Conservation (phyloP, 2,113 vertebrate species). For the Upupa epops region DNA sequence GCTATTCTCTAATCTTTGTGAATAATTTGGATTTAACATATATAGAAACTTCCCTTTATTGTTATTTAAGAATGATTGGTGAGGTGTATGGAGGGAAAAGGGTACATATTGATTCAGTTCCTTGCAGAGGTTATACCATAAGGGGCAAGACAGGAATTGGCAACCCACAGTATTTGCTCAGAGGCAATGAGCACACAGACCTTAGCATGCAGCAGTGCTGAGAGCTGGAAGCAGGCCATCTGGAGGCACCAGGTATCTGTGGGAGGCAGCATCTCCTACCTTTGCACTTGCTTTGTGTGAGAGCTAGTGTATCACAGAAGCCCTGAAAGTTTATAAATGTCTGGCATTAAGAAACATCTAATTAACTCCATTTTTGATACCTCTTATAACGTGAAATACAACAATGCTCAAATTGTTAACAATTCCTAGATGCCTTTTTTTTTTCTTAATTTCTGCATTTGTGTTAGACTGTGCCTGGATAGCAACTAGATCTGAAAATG, state of each 20-base stretch:
- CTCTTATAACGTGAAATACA: not conserved
- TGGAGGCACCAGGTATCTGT: not conserved
- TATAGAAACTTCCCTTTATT: not conserved
- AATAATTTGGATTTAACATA: not conserved
- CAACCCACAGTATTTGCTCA: not conserved
- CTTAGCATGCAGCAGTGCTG: not conserved
- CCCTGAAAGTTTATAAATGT: not conserved
- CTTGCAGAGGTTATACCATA: not conserved
- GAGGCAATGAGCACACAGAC: not conserved
- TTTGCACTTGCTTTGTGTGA: rapidly evolving
- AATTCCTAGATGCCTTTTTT: not conserved
- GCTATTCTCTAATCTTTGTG: slow-evolving; percentile 19
- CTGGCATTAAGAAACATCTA: not conserved
- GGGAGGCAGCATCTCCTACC: not conserved
- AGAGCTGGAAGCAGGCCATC: not conserved
- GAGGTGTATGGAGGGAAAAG: slow-evolving; percentile 3
- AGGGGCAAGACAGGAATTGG: not conserved
- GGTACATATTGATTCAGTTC: not conserved
- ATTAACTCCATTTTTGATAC: not conserved
- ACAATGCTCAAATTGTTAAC: not conserved
- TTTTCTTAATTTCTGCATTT: not conserved
- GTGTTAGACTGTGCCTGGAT: not conserved
- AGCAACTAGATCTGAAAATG: not conserved
- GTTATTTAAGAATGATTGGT: slow-evolving; percentile 42
- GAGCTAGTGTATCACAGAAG: rapidly evolving